Base-by-base conservation (phyloP, 2,113 vertebrate species). In the Sarotherodon lohbergeri region DNA sequence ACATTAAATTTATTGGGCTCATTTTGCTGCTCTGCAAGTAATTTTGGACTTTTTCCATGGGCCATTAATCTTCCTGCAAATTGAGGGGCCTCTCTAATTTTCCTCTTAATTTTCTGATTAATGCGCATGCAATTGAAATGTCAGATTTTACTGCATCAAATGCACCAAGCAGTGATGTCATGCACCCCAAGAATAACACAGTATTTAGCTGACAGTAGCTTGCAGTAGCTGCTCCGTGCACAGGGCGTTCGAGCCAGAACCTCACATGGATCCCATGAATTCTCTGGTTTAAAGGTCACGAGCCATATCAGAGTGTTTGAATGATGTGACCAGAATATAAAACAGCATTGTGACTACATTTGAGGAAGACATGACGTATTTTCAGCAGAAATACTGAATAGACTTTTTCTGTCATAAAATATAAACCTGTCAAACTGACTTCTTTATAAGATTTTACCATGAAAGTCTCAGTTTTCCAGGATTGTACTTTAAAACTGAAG, bases 11-110 rank as follows among this genome's bases (percentile, higher is more conserved):
- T 71, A 87, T 52, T 32, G 16, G 7, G 22, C 34, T 91, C 34
- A 84, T 78, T 88, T 84, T 68, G 43, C 54, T 50, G 73, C 17
- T 78, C 84, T 86, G 81, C 61, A 73, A 92, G 83, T 86, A 16
- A 80, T 89, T 86, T 59, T 71, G 46, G 19, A 61, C 7, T 48
- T 19, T 9, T 55, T 57, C 36, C 57, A 84, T 19, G 3, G 17
- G 9, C 16, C 39, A 66, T 84, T 82, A 76, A 81, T 82, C 54
- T 63, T 81, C 13, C 11, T 16, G 29, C 16, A 66, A 71, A 88
- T 34, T 32, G 4, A 56, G 27, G 73, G 50, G 39, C n/a, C 22
- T 17, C 34, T 50, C 36, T 59, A 32, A 82, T 81, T 83, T 24
- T 27, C 24, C 19, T 52, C 9, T 19, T 48, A 24, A 68, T 86